Percentiles rank a stretch among this genome's conserved stretches.
These are phyloP conservation scores for Ceratina australensis DNA, from an alignment of 1,140 invertebrate genomes.

Conservation along the genomic window DNA sequence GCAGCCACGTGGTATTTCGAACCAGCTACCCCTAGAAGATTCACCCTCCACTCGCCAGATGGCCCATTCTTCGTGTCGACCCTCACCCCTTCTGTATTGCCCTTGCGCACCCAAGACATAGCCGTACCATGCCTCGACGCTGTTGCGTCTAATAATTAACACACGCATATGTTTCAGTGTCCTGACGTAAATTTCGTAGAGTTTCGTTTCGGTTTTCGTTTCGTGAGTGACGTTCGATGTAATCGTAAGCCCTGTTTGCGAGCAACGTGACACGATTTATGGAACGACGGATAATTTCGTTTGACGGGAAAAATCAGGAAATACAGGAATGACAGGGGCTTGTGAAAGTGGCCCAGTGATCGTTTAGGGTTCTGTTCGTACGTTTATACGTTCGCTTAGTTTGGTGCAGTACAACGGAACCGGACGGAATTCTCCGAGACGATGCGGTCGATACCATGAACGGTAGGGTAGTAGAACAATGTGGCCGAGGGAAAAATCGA, in stretches of 20 bases:
- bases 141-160: constrained; percentile 39
- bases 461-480: not conserved
- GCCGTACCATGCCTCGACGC: constrained; percentile 1
- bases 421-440: not conserved
- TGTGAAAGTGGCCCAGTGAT: not conserved
- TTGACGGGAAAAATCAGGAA: too few relatives aligned
- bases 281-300: too few relatives aligned
- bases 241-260: too few relatives aligned
- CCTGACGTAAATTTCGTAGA: too few relatives aligned
- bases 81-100: constrained; percentile 50
- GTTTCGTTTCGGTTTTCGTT: too few relatives aligned
- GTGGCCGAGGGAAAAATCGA: too few relatives aligned
- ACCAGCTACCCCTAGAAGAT: constrained; percentile 54
- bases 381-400: not conserved
- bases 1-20: constrained; percentile 58
- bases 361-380: not conserved
- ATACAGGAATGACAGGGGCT: too few relatives aligned
- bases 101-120: constrained; percentile 46
- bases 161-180: not conserved
- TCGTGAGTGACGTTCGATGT: too few relatives aligned
- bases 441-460: constrained; percentile 49
- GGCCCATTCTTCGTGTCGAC: constrained; percentile 65
- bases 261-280: too few relatives aligned
- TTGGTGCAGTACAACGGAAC: constrained; percentile 6
- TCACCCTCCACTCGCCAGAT: constrained; percentile 63